Evolutionary conservation across 2,888 invertebrate genomes (phyloP).

Genomic region (Amphipyra tragopoginis): DNA sequence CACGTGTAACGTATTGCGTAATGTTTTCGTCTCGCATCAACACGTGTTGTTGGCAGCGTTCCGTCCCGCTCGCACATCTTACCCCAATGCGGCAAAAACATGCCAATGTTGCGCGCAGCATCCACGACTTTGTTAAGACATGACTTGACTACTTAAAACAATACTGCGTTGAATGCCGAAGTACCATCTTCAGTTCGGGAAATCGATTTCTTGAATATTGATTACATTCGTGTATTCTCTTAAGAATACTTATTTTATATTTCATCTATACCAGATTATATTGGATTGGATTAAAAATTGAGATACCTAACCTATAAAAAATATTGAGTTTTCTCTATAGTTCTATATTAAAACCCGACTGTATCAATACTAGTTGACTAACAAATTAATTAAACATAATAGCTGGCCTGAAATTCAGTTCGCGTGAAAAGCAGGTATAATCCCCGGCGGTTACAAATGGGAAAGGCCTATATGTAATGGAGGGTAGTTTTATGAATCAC

Average conservation of each 20-base stretch:
- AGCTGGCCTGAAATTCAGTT: slow-evolving; percentile 50
- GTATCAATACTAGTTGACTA: slow-evolving; percentile 46
- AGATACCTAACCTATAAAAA: too few species aligned
- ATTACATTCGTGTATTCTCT: not conserved
- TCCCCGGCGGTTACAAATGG: slow-evolving; percentile 68
- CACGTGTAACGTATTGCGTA: slow-evolving; percentile 60
- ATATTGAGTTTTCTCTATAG: too few species aligned
- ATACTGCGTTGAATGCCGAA: slow-evolving; percentile 35
- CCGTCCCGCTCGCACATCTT: slow-evolving; percentile 70
- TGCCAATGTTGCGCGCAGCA: slow-evolving; percentile 76
- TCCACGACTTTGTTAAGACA: slow-evolving; percentile 67
- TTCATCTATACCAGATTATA: too few species aligned
- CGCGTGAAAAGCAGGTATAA: slow-evolving; percentile 65
- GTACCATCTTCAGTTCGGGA: slow-evolving; percentile 9
- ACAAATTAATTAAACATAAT: slow-evolving; percentile 54
- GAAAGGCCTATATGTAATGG: slow-evolving; percentile 71
- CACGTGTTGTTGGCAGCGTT: slow-evolving; percentile 58
- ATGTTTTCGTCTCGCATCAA: slow-evolving; percentile 53
- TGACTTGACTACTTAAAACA: slow-evolving; percentile 58
- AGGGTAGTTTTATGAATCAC: slow-evolving; percentile 80
- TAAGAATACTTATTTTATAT: not conserved
- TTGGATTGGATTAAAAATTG: too few species aligned
- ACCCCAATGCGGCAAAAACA: slow-evolving; percentile 86
- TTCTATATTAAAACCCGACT: not conserved
- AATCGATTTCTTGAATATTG: slow-evolving; percentile 14